Percentiles rank a stretch among this genome's conserved stretches.
Conservation (phyloP, 2,797 vertebrate genomes). For the Anguilla anguilla region DNA sequence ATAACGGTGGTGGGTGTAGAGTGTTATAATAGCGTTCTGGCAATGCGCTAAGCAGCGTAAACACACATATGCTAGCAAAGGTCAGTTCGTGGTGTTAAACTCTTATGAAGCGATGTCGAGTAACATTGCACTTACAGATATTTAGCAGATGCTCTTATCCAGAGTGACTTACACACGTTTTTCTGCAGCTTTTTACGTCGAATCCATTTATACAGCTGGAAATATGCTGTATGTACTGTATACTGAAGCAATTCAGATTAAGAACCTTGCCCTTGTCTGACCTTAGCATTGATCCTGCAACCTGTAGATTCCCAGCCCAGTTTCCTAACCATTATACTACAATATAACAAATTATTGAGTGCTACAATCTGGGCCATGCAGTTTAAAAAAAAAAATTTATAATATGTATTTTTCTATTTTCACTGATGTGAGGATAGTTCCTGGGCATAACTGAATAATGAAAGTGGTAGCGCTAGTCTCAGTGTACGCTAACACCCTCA, state of each 20-base stretch:
- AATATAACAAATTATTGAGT: not conserved
- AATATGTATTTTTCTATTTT: not conserved
- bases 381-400: not conserved
- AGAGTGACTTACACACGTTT: not conserved
- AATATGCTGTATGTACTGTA: not conserved
- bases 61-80: not conserved
- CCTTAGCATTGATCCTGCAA: not conserved
- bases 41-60: not conserved
- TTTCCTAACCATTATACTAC: not conserved
- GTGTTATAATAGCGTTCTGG: not conserved
- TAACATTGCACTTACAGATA: not conserved
- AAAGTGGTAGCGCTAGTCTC: not conserved
- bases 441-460: not conserved
- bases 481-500: not conserved
- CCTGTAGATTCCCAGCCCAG: not conserved
- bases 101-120: not conserved
- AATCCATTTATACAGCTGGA: not conserved
- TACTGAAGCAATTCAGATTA: not conserved
- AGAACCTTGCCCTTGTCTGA: not conserved
- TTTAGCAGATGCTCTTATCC: not conserved
- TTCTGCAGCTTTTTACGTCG: not conserved
- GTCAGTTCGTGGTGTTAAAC: not conserved
- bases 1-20: not conserved
- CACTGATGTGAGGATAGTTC: not conserved
- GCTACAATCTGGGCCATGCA: not conserved